phyloP scores from a whole-genome alignment of 2,113 vertebrate genomes.

The Pachycephala philippinensis region DNA sequence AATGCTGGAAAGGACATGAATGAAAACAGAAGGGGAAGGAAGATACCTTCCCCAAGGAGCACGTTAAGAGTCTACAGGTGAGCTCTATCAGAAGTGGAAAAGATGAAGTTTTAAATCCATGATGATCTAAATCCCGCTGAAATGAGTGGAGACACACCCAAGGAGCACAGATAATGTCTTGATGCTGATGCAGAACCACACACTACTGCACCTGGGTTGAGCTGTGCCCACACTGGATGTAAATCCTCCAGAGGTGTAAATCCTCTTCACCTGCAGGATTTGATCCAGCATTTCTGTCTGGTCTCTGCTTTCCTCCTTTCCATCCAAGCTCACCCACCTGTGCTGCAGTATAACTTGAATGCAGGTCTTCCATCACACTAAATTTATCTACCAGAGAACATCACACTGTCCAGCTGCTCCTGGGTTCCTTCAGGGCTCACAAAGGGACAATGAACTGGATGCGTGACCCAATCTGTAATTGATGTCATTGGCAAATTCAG shows the following conservation, averaged over 20 bases:
- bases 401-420: rapidly evolving
- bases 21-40: neutral
- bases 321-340: neutral
- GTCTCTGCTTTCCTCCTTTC: neutral
- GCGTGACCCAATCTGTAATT: neutral
- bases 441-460: neutral
- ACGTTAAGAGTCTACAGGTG: rapidly evolving
- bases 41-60: neutral
- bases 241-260: neutral
- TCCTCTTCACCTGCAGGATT: neutral
- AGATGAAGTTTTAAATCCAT: neutral
- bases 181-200: neutral
- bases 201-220: neutral
- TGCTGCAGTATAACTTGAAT: neutral
- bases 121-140: neutral
- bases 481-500: neutral
- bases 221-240: neutral
- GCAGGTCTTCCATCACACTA: neutral
- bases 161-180: neutral
- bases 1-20: neutral
- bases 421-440: neutral
- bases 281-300: neutral
- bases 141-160: rapidly evolving
- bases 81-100: neutral
- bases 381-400: neutral